Base-by-base conservation (phyloP, 1,140 invertebrate species). In the Mycetomoellerius zeteki region DNA sequence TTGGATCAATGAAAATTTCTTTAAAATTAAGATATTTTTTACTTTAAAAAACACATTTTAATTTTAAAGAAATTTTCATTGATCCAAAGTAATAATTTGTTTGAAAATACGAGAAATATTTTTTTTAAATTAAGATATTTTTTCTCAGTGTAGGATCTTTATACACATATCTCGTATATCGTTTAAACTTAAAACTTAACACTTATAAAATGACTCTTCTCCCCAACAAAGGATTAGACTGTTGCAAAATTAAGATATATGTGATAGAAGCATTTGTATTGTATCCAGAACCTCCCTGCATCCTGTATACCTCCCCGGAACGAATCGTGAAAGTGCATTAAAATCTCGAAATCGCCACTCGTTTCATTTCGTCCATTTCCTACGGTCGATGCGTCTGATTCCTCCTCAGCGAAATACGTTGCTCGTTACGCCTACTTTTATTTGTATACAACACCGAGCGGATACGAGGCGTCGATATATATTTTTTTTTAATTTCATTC, bases 401-500 rank as follows among this genome's bases (percentile, higher is more conserved):
- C 47, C 58, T 73, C 80, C 54, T 58, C 64, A 21, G 30, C 27
- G 54, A 47, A 56, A 73, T 77, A 62, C 71, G 43, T 85, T 37
- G 30, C 62, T 64, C 56, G 58, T 60, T 84, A 84, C 75, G 50
- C 24, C 60, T 60, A 65, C 60, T 77, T 85, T 78, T 77, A 77
- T 77, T 85, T 85, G 62, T 85, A 85, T 27, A 85, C 62, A 78
- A 54, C 24, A 21, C 16, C 21, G n/a, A 19, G 16, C 47, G 52
- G 60, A 54, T 62, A 24, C 72, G 67, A 86, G 30, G 16, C 69
- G 82, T 33, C 69, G 80, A 84, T 89, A 86, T 88, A 86, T 90
- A 7, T 87, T 86, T 90, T 88, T 85, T 87, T 78, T 81, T 85
- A 92, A 86, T 90, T 93, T 93, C 90, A 91, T 89, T 92, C 88